Percentiles rank a stretch among this genome's conserved stretches.
Conservation (phyloP, 2,113 vertebrate genomes). For the Phycodurus eques region DNA sequence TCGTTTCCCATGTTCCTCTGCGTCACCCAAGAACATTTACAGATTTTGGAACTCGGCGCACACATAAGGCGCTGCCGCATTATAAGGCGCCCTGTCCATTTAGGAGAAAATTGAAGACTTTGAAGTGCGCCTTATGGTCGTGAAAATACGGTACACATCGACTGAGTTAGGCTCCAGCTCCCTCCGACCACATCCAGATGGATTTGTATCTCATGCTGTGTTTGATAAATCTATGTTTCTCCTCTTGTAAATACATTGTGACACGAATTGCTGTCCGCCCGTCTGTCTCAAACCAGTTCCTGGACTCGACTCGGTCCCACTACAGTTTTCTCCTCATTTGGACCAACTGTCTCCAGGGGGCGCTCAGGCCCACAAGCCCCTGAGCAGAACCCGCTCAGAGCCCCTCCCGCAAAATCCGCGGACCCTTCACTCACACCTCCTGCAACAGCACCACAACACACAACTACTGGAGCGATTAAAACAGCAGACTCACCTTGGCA, state of each 20-base stretch:
- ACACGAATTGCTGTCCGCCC: background rate
- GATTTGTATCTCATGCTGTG: background rate
- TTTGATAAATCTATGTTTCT: background rate
- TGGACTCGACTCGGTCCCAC: constrained; percentile 78
- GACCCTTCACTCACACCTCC: constrained; percentile 80
- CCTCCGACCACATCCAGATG: background rate
- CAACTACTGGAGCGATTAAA: constrained; percentile 73
- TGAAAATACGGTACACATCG: too few relatives aligned
- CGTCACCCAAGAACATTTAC: too few relatives aligned
- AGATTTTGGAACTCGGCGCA: too few relatives aligned
- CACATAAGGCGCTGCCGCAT: too few relatives aligned
- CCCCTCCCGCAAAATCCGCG: constrained; percentile 85
- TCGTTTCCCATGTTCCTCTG: too few relatives aligned
- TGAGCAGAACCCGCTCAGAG: constrained; percentile 91
- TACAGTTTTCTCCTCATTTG: constrained; percentile 79
- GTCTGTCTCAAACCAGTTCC: constrained; percentile 65
- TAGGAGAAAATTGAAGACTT: too few relatives aligned
- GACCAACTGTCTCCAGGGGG: constrained; percentile 70
- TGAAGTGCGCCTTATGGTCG: too few relatives aligned
- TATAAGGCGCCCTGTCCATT: too few relatives aligned
- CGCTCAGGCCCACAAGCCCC: constrained; percentile 79
- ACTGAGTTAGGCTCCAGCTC: too few relatives aligned
- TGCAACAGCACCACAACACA: constrained; percentile 80
- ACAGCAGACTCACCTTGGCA: constrained; percentile 65
- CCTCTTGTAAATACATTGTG: background rate